These are phyloP conservation scores for Masnerella sp. DNA, from an alignment of 2,888 invertebrate species.

Conservation along the genomic window DNA sequence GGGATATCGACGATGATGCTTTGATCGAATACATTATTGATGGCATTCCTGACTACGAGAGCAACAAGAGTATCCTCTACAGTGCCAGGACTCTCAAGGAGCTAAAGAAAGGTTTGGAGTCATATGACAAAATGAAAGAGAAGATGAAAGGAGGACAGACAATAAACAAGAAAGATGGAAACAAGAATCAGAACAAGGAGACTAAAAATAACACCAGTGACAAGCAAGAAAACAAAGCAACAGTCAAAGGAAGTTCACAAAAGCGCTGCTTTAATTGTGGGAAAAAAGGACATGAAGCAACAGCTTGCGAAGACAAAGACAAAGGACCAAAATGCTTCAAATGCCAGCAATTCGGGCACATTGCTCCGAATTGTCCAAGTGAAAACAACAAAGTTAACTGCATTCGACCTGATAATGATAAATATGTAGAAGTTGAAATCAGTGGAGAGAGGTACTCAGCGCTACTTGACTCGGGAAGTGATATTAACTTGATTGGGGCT, in stretches of 20 bases:
- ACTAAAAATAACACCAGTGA: background rate
- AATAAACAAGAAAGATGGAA: slow-evolving; percentile 6
- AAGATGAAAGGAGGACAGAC: background rate
- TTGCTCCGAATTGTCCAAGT: slow-evolving; percentile 3
- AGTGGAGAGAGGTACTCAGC: background rate
- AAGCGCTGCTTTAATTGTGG: slow-evolving; percentile 23
- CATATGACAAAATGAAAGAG: slow-evolving; percentile 20
- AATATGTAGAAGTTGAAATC: background rate
- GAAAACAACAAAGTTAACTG: slow-evolving; percentile 14
- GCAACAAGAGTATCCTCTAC: slow-evolving; percentile 32
- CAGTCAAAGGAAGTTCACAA: background rate
- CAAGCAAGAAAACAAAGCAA: background rate
- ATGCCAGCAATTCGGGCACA: slow-evolving; percentile 17
- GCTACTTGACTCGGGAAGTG: background rate
- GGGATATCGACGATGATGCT: slow-evolving; percentile 54
- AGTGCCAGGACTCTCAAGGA: slow-evolving; percentile 23
- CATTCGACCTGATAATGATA: background rate
- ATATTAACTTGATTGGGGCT: background rate
- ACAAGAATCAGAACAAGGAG: background rate
- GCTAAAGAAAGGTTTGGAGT: slow-evolving; percentile 9
- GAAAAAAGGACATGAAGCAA: background rate
- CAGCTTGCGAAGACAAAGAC: slow-evolving; percentile 1
- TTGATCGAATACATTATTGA: slow-evolving; percentile 49
- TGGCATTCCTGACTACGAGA: slow-evolving; percentile 8
- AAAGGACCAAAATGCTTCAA: slow-evolving; percentile 22